These are phyloP conservation scores for Brenthis hecate DNA, from an alignment of 2,888 invertebrate species.

Conservation along the genomic window DNA sequence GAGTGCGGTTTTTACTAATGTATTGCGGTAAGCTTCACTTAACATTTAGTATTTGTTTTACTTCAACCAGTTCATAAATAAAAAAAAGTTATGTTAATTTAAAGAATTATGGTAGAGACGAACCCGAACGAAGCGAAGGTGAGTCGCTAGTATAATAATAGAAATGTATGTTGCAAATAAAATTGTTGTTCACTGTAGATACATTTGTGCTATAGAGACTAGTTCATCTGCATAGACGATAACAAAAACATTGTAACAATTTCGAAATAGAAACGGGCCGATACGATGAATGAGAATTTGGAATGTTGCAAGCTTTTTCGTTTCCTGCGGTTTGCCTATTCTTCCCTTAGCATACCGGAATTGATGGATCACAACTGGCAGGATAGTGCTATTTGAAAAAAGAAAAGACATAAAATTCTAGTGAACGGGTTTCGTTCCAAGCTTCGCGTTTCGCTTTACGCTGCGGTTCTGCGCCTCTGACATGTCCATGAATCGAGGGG, in stretches of 20 bases:
- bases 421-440: slow-evolving; percentile 35
- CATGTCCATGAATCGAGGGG: slow-evolving; percentile 66
- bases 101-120: too few species aligned
- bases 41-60: too few species aligned
- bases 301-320: slow-evolving; percentile 28
- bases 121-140: too few species aligned
- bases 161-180: too few species aligned
- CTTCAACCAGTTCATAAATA: too few species aligned
- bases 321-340: slow-evolving; percentile 33
- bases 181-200: too few species aligned
- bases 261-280: slow-evolving; percentile 16
- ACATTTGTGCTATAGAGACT: background rate
- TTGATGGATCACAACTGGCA: slow-evolving; percentile 40
- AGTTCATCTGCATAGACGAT: background rate
- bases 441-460: slow-evolving; percentile 55
- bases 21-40: too few species aligned
- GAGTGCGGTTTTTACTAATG: too few species aligned
- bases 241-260: slow-evolving; percentile 21
- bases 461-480: slow-evolving; percentile 68
- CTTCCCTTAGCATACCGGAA: slow-evolving; percentile 39
- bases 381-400: slow-evolving; percentile 35
- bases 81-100: too few species aligned
- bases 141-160: too few species aligned
- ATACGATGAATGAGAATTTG: slow-evolving; percentile 31
- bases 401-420: slow-evolving; percentile 35